Evolutionary conservation across 2,888 invertebrate genomes (phyloP), one percentile per base, ranked within the genome.

Genomic region (Quadroppia sp.): DNA sequence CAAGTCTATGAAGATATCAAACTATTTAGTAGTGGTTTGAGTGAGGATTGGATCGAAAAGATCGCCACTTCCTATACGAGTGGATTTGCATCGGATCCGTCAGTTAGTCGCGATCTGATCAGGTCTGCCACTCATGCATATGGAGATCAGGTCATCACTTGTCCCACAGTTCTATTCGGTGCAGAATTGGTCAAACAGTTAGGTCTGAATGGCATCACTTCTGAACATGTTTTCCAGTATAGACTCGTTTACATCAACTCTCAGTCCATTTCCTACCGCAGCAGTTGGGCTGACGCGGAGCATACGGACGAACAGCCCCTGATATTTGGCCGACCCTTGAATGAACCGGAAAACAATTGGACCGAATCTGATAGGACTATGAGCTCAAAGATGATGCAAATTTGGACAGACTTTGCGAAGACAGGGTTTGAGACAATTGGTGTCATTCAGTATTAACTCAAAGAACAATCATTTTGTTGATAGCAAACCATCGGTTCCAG

Each of bases 341-440:
- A 42, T 6, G 20, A 36, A 13, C 11, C 15, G 20, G 3, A 4
- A 20, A 15, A 15, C 15, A 15, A 36, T 6, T 64, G 28, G 25
- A 15, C 25, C n/a, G 20, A 3, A n/a, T 15, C 30, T 28, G 15
- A 7, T 9, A 11, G 15, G 1, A 20, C 36, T 28, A 17, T 69
- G 25, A 70, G 73, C 32, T 15, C 15, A 36, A 30, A 67, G 17
- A 30, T 73, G 11, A 73, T 73, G 25, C 15, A 69, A 23, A 69
- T 69, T n/a, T 73, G 73, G 73, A 67, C 69, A 36, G 6, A 45
- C 40, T 73, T 73, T 70, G 73, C 73, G 25, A 73, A 73, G 42
- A 48, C 42, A 9, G 73, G 69, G 61, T 64, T 25, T 45, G 7
- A 2, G 15, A 17, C n/a, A 2, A 2, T 17, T 17, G 13, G 13